A percentile compares a stretch with the other conserved stretches of the same genome.
Evolutionary conservation across 2,797 vertebrate species (phyloP).

Genomic region (Ptychobarbus kaznakovi): DNA sequence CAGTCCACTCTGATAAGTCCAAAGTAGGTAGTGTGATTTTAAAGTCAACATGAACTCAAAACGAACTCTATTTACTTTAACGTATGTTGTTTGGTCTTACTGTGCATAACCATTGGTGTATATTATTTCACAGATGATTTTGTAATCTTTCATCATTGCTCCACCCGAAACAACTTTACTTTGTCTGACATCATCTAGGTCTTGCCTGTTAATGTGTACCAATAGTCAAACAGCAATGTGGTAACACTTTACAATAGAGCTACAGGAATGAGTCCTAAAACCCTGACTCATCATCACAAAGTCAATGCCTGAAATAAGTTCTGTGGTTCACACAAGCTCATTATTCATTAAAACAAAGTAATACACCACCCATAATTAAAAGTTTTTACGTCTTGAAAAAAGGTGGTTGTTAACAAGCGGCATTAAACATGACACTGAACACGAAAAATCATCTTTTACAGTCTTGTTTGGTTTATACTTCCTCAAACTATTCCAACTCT

Average conservation of each 20-base stretch:
- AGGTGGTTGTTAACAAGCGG: neutral
- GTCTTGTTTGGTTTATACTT: neutral
- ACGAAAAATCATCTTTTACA: neutral
- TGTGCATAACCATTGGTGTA: neutral
- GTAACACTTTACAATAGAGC: neutral
- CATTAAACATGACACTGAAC: neutral
- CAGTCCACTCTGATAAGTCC: neutral
- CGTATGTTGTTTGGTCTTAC: neutral
- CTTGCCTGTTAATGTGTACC: neutral
- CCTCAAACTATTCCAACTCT: neutral
- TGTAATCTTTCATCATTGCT: neutral
- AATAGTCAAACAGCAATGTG: neutral
- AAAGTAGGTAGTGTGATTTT: neutral
- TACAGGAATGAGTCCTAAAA: neutral
- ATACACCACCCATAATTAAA: neutral
- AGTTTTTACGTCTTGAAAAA: neutral
- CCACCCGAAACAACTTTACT: neutral
- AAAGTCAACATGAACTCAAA: conserved; percentile 26
- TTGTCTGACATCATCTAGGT: conserved; percentile 15
- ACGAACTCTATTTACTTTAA: neutral
- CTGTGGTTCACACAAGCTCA: neutral
- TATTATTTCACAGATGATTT: conserved; percentile 1
- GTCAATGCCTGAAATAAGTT: neutral
- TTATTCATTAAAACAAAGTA: neutral
- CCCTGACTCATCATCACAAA: neutral